Base-by-base conservation (phyloP, 2,113 vertebrate genomes). In the Eleginops maclovinus region DNA sequence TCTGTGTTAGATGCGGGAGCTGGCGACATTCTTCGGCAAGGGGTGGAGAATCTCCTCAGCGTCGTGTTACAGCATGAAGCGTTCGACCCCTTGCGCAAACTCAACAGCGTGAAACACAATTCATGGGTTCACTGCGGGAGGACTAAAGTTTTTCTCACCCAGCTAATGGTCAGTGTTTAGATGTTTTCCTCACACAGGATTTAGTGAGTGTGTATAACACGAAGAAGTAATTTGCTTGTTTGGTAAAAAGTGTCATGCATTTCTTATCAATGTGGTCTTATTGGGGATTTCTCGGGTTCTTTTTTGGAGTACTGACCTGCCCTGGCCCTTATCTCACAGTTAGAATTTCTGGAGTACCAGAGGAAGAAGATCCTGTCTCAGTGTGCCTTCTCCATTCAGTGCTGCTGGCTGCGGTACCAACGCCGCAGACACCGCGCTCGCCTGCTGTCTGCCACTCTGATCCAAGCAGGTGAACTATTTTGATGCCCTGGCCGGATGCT, bases 111-210 rank as follows among this genome's bases (percentile, higher is more conserved):
- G 64, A 76, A 86, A 21, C 72, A 1, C 21, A 86, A 24, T 11
- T n/a, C 73, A 2, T 76, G 94, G 19, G 91, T 96, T 67, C 96
- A 95, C 75, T 97, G 97, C 14, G 98, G 98, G 56, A 96, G 86
- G 81, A 98, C 97, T 59, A 99, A 98, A 94, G 95, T 98, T 21
- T 99, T 99, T 88, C 92, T 99, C 91, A 97, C 96, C 0, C 94
- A 95, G 44, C 78, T 77, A 3, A 93, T 93, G 96, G 98, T 99
- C 72, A 94, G 95, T 75, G 28, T 41, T 61, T 49, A 44, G 7
- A 55, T 7, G 61, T 1, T 51, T 54, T 62, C 60, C 31, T 55
- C 43, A 67, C 3, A 41, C 15, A 24, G 4, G 0, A 36, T 58
- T 19, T 51, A 2, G 19, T 19, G 8, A 24, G 36, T 17, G 26